Evolutionary conservation across 2,113 vertebrate species (phyloP).

Genomic region (Ellobius talpinus): DNA sequence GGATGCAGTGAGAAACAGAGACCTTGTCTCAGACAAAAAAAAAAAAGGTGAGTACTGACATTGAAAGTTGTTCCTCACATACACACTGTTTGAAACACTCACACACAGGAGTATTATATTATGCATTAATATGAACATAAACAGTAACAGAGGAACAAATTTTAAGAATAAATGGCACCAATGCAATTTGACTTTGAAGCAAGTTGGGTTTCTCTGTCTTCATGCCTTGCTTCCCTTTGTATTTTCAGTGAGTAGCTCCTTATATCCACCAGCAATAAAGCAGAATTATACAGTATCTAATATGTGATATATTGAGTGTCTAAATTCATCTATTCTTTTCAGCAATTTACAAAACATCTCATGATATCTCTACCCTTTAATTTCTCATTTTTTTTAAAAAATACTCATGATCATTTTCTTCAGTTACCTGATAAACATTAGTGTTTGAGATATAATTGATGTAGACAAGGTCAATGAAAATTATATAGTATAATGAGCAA

Average conservation of each 20-base stretch:
- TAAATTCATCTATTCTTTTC: background rate
- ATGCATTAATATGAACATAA: background rate
- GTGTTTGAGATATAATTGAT: background rate
- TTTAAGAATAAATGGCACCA: background rate
- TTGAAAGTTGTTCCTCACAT: background rate
- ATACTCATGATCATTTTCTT: background rate
- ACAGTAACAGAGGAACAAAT: background rate
- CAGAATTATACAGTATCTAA: background rate
- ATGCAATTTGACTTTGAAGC: background rate
- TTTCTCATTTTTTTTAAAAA: constrained; percentile 43
- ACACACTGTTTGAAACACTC: background rate
- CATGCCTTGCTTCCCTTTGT: background rate
- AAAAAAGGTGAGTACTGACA: too few relatives aligned
- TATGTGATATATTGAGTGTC: background rate
- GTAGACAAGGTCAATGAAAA: constrained; percentile 4
- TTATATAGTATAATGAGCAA: background rate
- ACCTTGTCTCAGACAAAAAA: background rate
- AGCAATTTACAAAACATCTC: background rate
- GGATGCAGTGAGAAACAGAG: background rate
- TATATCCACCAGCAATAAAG: background rate
- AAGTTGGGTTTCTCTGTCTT: background rate
- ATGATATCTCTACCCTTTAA: constrained; percentile 5
- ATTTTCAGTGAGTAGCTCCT: background rate
- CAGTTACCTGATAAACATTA: background rate
- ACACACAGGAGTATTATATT: background rate